Evolutionary conservation across 2,113 vertebrate species (phyloP), one percentile per base, ranked within the genome.

Genomic region (Loxodonta africana): DNA sequence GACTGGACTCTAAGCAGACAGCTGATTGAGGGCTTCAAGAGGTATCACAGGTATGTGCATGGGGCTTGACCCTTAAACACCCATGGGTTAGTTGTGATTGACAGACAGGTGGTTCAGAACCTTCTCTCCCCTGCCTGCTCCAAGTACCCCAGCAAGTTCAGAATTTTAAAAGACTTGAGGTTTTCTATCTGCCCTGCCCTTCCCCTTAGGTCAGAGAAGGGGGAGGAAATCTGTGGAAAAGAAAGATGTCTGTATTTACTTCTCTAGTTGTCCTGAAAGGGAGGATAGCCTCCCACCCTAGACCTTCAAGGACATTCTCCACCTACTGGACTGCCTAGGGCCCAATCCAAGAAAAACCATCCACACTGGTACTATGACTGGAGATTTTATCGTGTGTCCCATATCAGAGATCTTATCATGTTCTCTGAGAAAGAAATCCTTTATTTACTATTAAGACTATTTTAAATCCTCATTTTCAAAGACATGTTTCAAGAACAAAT

Each of bases 401-500:
- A 37, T 57, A 85, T 86, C 71, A 93, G 94, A 81, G 26, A 53
- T 62, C 85, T 57, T 77, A 53, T 17, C 0, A 41, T 44, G 26
- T 86, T 94, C 63, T 73, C 57, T 82, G 17, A 78, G 84, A 82
- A 74, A 87, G 26, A 91, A 95, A 41, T 25, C 57, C 44, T 77
- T 96, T 20, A 78, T 33, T 96, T 89, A 78, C 28, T 81, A 83
- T 53, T 62, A 74, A 71, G 33, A 60, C 15, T 74, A 18, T 33
- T 95, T 92, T 85, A 95, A 85, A 69, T 20, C 17, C 73, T 94
- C 33, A 83, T 5, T 89, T 95, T 87, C 69, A 89, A 95, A 90
- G 48, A 83, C 11, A 53, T n/a, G 21, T 48, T 92, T 87, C 30
- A 83, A 90, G 76, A 93, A 71, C 2, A 78, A 62, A 78, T 25